Evolutionary conservation across 35 echinoderm and acorn worm genomes (phyloP).

Genomic region (Amphiura filiformis): DNA sequence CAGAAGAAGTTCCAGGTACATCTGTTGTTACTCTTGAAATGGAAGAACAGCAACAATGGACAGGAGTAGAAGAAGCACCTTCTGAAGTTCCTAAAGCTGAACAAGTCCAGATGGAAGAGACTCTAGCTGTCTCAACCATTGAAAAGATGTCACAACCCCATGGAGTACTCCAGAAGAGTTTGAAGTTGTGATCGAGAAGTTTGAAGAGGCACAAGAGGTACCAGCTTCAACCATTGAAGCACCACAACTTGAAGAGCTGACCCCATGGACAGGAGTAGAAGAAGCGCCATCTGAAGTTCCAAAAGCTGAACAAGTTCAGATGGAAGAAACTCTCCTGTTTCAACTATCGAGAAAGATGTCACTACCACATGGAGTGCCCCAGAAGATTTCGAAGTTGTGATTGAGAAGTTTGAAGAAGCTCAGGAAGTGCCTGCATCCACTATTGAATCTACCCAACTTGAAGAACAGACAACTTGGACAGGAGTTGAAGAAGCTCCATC

Average conservation of each 20-base stretch:
- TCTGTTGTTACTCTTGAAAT: not conserved
- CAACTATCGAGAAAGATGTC: not conserved
- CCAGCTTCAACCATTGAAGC: slow-evolving; percentile 20
- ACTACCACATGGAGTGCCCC: not conserved
- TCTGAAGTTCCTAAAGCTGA: not conserved
- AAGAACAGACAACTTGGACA: slow-evolving; percentile 24
- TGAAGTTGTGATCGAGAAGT: not conserved
- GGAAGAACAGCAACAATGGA: not conserved
- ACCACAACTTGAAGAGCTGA: slow-evolving; percentile 37
- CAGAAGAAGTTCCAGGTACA: slow-evolving; percentile 1
- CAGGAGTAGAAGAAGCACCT: slow-evolving; percentile 12
- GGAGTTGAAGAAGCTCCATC: not conserved
- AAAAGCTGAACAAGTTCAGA: slow-evolving; percentile 7
- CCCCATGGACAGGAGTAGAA: slow-evolving; percentile 24
- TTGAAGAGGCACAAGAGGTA: slow-evolving; percentile 6
- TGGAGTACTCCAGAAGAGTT: slow-evolving; percentile 3
- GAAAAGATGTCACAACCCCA: not conserved
- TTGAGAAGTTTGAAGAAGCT: slow-evolving; percentile 18
- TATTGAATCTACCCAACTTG: not conserved
- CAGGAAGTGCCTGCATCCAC: not conserved
- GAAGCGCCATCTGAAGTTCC: slow-evolving; percentile 10
- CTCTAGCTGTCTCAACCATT: not conserved
- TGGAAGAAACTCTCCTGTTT: slow-evolving; percentile 5
- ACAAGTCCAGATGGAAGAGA: not conserved
- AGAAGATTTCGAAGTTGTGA: not conserved